Conservation (phyloP, 1,140 invertebrate species). For the Solenopsis invicta region DNA sequence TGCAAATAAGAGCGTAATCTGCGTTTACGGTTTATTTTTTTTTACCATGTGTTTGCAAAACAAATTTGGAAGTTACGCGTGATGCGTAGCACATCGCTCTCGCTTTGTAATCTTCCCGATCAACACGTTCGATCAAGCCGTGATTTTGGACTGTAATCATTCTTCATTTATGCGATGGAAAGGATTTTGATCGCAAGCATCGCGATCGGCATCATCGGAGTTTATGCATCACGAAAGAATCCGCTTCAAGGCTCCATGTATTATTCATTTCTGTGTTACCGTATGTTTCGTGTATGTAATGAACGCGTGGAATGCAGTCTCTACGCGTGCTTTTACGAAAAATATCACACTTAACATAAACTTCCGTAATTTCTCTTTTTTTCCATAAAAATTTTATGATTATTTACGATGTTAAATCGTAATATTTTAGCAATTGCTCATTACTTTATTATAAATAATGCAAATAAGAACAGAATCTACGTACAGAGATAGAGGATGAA, state of each 20-base stretch:
- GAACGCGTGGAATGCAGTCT: slow-evolving; percentile 22
- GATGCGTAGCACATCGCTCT: not conserved
- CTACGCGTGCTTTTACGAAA: slow-evolving; percentile 6
- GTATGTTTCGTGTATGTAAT: slow-evolving; percentile 51
- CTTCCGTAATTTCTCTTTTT: slow-evolving; percentile 6
- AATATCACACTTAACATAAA: slow-evolving; percentile 13
- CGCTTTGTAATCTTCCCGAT: not conserved
- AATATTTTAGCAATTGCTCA: not conserved
- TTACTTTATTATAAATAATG: too few species aligned
- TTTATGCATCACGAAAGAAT: slow-evolving; percentile 49
- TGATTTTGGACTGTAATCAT: slow-evolving; percentile 4
- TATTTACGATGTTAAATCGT: slow-evolving; percentile 1
- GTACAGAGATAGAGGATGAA: not conserved
- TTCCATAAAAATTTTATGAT: not conserved
- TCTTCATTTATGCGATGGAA: slow-evolving; percentile 24
- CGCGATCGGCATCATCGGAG: slow-evolving; percentile 34
- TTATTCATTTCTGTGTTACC: slow-evolving; percentile 59
- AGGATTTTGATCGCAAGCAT: slow-evolving; percentile 23
- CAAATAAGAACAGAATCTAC: too few species aligned
- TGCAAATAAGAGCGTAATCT: not conserved
- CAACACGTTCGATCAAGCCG: too few species aligned
- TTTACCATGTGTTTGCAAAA: not conserved
- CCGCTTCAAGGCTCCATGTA: slow-evolving; percentile 43
- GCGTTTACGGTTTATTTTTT: not conserved
- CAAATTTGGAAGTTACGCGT: slow-evolving; percentile 2